Evolutionary conservation across 2,888 invertebrate species (phyloP).

Genomic region (Amphimallon solstitiale): DNA sequence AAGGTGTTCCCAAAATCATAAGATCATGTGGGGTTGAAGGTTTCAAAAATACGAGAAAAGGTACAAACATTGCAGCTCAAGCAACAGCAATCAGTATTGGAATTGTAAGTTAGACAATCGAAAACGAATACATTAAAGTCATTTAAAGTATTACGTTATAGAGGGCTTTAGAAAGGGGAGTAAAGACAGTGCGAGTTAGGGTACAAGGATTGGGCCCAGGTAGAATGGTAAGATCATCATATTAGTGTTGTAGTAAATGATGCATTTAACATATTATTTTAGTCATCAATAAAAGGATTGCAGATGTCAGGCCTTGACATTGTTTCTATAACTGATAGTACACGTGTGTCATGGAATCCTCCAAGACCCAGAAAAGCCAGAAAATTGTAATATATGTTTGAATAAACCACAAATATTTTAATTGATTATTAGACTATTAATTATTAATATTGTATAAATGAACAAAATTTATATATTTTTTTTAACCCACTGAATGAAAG

Average conservation of each 20-base stretch:
- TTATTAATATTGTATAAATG: no score
- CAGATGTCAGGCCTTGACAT: slow-evolving; percentile 92
- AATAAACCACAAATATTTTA: neutral
- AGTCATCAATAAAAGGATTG: slow-evolving; percentile 93
- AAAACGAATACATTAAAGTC: slow-evolving; percentile 6
- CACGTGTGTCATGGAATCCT: slow-evolving; percentile 84
- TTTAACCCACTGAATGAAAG: no score
- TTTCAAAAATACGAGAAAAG: slow-evolving; percentile 94
- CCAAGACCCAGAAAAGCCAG: slow-evolving; percentile 86
- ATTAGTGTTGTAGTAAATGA: slow-evolving; percentile 1
- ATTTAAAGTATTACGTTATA: slow-evolving; percentile 59
- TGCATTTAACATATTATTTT: slow-evolving; percentile 55
- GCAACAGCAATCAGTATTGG: slow-evolving; percentile 87
- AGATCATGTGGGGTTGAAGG: slow-evolving; percentile 90
- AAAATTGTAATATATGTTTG: slow-evolving; percentile 71
- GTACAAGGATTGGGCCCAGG: slow-evolving; percentile 90
- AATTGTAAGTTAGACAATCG: slow-evolving; percentile 66
- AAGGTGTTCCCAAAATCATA: slow-evolving; percentile 69
- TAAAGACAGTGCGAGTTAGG: slow-evolving; percentile 79
- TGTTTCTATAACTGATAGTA: slow-evolving; percentile 92
- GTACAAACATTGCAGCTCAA: slow-evolving; percentile 96
- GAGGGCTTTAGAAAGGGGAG: slow-evolving; percentile 78
- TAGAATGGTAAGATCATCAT: slow-evolving; percentile 75
- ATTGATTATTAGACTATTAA: no score
- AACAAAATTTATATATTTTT: no score